Base-by-base conservation (phyloP, 2,113 vertebrate genomes). In the Leptosomus discolor region DNA sequence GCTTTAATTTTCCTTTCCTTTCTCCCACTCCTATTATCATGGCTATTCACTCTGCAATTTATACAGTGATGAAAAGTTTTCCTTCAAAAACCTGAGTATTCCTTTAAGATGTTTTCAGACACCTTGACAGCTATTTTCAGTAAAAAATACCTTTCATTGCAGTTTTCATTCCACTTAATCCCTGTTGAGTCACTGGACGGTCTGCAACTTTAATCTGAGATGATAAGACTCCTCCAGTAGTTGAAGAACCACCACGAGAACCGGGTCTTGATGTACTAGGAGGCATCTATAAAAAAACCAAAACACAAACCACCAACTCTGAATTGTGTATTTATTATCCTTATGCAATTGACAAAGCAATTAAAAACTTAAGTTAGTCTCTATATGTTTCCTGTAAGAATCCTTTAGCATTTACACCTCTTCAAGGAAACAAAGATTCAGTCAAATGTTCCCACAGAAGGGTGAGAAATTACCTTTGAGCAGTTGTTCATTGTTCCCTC, bases 101-200 rank as follows among this genome's bases (percentile, higher is more conserved):
- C 7, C 16, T 71, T 90, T 36, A 73, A 85, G 89, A 82, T 0
- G 0, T 45, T 29, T 60, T 9, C 36, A 95, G 32, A 53, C 6
- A 73, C 14, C 5, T 56, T 54, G 12, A 68, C 12, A 60, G 12
- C 7, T 74, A 36, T 37, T 86, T 91, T 63, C 26, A 39, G 17
- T 37, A 30, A 13, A 80, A 90, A 63, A 69, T 98, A 99, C 99
- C 99, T 99, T 99, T 99, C 91, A 98, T 94, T 34, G 98, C 98
- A 36, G 99, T 99, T 98, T 99, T 99, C 99, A 99, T 99, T 88
- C 99, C 99, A 92, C 99, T 99, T 94, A 99, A 98, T 14, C 99
- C 99, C 94, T 99, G 99, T 5, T 99, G 99, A 84, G 99, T 99
- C 75, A 99, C 99, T 41, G 99, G 99, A 84, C 99, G 98, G 93